A percentile compares a stretch with the other conserved stretches of the same genome.
Evolutionary conservation across 2,797 vertebrate species (phyloP).

Genomic region (Cetoscarus ocellatus): DNA sequence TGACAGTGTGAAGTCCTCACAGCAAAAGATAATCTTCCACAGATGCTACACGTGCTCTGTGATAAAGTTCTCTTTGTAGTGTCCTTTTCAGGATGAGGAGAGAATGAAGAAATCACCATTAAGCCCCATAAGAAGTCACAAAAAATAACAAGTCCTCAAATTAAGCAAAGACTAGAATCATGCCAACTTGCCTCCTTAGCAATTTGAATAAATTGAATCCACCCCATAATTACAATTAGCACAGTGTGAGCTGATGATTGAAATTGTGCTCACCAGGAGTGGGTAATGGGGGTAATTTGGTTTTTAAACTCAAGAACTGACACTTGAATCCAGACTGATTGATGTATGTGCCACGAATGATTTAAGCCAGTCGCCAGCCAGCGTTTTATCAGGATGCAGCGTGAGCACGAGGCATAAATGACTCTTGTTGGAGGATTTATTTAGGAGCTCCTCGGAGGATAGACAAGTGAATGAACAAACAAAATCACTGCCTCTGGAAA

Average conservation of each 20-base stretch:
- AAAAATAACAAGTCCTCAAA: conserved; percentile 76
- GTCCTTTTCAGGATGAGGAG: conserved; percentile 46
- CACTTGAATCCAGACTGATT: conserved; percentile 85
- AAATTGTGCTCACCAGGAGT: conserved; percentile 86
- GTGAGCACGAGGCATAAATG: conserved; percentile 73
- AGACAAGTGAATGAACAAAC: conserved; percentile 21
- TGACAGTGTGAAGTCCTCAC: conserved; percentile 2
- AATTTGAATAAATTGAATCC: conserved; percentile 87
- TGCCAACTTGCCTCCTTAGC: conserved; percentile 85
- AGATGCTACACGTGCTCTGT: conserved; percentile 17
- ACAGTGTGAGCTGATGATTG: conserved; percentile 88
- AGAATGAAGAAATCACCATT: conserved; percentile 67
- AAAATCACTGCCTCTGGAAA: conserved; percentile 15
- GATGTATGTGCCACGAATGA: conserved; percentile 78
- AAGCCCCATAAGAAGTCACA: conserved; percentile 60
- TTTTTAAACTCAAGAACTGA: conserved; percentile 88
- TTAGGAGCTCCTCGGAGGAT: conserved; percentile 20
- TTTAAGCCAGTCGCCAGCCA: conserved; percentile 76
- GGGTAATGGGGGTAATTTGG: conserved; percentile 87
- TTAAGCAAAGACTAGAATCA: conserved; percentile 84
- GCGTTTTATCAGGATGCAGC: conserved; percentile 81
- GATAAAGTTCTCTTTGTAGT: conserved; percentile 17
- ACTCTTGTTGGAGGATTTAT: conserved; percentile 72
- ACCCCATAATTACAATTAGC: conserved; percentile 91
- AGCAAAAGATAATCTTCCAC: conserved; percentile 21